These are phyloP conservation scores for Copidosoma floridanum DNA, from an alignment of 1,140 invertebrate genomes.

Conservation along the genomic window DNA sequence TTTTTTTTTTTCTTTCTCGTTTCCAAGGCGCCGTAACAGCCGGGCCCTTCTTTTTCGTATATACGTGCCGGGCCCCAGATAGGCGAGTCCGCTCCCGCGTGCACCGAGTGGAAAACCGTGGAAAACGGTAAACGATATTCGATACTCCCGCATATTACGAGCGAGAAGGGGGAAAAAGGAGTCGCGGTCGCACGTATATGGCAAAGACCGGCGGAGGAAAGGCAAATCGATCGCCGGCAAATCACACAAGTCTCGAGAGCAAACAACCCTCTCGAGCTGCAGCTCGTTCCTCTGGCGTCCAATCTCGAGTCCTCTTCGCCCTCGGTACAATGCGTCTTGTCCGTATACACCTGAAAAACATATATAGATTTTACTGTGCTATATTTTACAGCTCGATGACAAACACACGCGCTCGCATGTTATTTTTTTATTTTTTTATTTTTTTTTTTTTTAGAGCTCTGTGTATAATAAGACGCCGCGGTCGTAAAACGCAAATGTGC, in stretches of 20 bases:
- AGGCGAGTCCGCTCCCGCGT: no score
- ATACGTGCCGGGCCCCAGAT: background rate
- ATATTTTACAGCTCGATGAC: background rate
- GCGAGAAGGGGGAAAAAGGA: background rate
- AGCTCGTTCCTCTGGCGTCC: no score
- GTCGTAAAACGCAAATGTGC: constrained; percentile 21
- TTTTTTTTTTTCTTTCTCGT: no score
- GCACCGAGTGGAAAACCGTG: no score
- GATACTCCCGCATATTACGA: background rate
- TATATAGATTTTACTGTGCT: no score
- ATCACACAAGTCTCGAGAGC: background rate
- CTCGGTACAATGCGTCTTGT: no score
- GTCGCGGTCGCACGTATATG: background rate
- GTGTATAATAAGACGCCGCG: background rate
- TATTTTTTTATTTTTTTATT: background rate
- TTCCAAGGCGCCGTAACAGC: background rate
- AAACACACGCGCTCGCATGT: background rate
- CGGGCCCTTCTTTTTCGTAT: background rate
- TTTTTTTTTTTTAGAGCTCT: background rate
- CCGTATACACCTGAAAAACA: no score
- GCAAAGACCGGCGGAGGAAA: background rate
- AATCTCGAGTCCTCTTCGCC: background rate
- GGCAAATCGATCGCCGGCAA: constrained; percentile 6
- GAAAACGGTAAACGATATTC: constrained; percentile 16
- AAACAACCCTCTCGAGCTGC: no score